Conservation (phyloP, 2,888 invertebrate genomes). For the Parnassius orleans region DNA sequence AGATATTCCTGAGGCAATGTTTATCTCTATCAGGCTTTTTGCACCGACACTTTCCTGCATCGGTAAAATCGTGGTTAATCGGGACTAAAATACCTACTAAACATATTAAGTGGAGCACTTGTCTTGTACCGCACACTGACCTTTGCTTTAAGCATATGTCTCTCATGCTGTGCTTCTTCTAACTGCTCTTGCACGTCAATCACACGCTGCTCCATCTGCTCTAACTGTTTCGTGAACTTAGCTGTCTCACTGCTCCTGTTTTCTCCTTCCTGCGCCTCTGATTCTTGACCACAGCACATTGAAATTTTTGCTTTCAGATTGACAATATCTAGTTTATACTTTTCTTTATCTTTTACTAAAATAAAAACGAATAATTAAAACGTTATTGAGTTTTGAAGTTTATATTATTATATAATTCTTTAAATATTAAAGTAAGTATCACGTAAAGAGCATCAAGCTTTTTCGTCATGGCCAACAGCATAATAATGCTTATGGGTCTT, state of each 20-base stretch:
- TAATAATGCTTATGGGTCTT: too few species aligned
- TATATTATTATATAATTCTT: too few species aligned
- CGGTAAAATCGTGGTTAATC: too few species aligned
- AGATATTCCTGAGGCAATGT: too few species aligned
- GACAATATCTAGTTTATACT: constrained; percentile 61
- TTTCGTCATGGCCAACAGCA: too few species aligned
- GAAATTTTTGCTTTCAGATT: constrained; percentile 65
- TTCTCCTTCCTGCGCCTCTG: constrained; percentile 40
- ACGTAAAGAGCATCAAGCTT: too few species aligned
- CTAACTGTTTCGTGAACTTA: constrained; percentile 68
- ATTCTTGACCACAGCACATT: constrained; percentile 54
- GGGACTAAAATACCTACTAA: too few species aligned
- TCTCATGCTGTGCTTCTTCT: constrained; percentile 75
- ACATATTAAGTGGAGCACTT: too few species aligned
- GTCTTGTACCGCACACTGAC: constrained; percentile 36
- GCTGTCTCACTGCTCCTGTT: constrained; percentile 32
- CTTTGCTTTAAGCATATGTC: constrained; percentile 71
- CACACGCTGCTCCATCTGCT: constrained; percentile 76
- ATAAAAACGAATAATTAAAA: constrained; percentile 18
- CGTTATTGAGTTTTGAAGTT: constrained; percentile 15
- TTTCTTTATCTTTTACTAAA: constrained; percentile 68
- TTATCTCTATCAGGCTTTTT: too few species aligned
- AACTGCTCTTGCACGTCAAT: constrained; percentile 72
- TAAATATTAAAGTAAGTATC: too few species aligned
- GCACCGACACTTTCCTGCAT: too few species aligned